phyloP scores from a whole-genome alignment of 1,140 invertebrate genomes.

The Gyrodactylus salaris region DNA sequence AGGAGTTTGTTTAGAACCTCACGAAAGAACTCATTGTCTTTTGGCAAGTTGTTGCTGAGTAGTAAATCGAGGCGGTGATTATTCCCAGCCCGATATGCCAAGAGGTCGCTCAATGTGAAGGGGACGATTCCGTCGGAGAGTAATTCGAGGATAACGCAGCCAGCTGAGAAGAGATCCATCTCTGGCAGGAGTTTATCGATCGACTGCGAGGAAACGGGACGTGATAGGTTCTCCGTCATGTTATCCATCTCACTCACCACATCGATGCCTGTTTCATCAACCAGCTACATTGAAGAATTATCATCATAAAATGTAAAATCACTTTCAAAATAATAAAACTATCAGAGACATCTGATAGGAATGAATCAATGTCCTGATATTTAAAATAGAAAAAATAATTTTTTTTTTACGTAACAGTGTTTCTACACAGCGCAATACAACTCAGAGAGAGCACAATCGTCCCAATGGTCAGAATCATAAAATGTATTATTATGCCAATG shows the following conservation, averaged over 20 bases:
- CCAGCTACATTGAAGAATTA: too few species aligned
- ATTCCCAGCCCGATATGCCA: neutral
- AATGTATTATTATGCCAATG: too few species aligned
- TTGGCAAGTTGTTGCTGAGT: neutral
- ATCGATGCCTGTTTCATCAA: neutral
- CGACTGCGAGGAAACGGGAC: neutral
- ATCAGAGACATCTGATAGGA: too few species aligned
- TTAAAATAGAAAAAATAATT: too few species aligned
- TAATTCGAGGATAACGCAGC: conserved; percentile 2
- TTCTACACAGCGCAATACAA: too few species aligned
- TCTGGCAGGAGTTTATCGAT: neutral
- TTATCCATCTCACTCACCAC: neutral
- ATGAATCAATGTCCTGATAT: too few species aligned
- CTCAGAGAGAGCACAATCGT: too few species aligned
- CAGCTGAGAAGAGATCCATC: neutral
- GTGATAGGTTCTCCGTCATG: neutral
- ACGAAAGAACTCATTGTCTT: neutral
- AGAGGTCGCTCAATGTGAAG: neutral
- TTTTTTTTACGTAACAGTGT: too few species aligned
- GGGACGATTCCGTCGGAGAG: conserved; percentile 2
- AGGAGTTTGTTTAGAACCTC: neutral
- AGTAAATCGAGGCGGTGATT: neutral
- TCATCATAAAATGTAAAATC: too few species aligned
- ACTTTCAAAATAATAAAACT: too few species aligned
- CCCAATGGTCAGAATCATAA: too few species aligned